Evolutionary conservation across 2,888 invertebrate genomes (phyloP).

Genomic region (Campopleginae sp.): DNA sequence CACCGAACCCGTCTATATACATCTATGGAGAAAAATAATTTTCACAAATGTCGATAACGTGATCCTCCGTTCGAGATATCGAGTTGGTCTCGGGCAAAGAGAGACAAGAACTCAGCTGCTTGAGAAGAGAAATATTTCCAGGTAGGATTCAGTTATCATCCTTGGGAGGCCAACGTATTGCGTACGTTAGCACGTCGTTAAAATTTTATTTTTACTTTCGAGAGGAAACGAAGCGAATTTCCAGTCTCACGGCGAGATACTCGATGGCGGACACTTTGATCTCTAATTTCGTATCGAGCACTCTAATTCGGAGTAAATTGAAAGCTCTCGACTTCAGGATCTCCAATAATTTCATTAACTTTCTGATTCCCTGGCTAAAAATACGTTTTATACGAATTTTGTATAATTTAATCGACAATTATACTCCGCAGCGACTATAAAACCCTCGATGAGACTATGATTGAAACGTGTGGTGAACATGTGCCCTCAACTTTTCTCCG

Average conservation of each 20-base stretch:
- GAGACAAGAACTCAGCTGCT: neutral
- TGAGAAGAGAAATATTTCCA: neutral
- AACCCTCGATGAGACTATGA: neutral
- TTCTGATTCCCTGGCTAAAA: neutral
- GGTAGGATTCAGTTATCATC: slow-evolving; percentile 18
- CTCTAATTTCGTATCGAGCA: neutral
- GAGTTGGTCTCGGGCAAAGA: neutral
- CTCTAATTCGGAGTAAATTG: neutral
- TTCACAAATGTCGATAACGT: slow-evolving; percentile 22
- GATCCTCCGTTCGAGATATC: neutral
- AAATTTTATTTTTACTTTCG: neutral
- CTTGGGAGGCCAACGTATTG: neutral
- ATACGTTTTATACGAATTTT: neutral
- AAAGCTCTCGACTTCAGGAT: neutral
- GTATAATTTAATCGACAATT: neutral
- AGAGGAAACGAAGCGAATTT: neutral
- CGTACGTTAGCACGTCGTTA: neutral
- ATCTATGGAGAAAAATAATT: neutral
- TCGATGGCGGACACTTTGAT: neutral
- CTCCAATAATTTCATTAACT: neutral
- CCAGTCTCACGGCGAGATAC: neutral
- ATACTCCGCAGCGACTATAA: neutral
- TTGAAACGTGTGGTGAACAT: neutral
- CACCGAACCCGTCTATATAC: neutral
- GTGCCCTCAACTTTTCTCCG: neutral